Conservation (phyloP, 2,113 vertebrate genomes). For the Rattus rattus region DNA sequence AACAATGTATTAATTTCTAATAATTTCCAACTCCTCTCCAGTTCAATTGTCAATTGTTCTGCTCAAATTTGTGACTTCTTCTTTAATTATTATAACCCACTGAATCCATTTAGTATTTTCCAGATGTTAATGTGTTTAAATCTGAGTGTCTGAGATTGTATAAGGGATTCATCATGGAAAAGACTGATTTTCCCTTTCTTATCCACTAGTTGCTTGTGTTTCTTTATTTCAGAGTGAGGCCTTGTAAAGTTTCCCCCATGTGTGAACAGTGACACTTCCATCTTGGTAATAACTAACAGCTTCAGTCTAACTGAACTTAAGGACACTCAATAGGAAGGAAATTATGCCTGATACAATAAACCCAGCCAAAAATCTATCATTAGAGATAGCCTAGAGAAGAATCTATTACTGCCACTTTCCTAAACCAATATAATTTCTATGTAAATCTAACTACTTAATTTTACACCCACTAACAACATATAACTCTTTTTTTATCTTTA, state of each 20-base stretch:
- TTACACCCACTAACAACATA: no score
- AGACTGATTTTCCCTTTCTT: not conserved
- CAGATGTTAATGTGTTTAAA: not conserved
- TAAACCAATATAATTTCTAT: not conserved
- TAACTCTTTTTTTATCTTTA: no score
- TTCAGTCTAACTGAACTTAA: not conserved
- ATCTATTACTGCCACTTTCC: accelerated
- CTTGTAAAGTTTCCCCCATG: not conserved
- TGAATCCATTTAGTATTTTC: not conserved
- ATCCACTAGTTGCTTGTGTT: not conserved
- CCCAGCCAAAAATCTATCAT: not conserved
- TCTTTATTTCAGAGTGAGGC: not conserved
- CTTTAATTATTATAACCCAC: not conserved
- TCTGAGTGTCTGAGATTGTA: no score
- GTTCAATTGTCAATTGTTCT: not conserved
- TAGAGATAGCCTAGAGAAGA: not conserved
- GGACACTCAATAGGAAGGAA: not conserved
- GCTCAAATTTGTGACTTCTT: not conserved
- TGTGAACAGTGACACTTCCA: not conserved
- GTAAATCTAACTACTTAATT: not conserved
- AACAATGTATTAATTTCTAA: not conserved
- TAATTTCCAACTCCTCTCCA: not conserved
- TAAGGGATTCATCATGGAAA: not conserved
- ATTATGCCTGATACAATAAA: not conserved
- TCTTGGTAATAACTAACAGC: not conserved